Evolutionary conservation across 2,888 invertebrate species (phyloP).

Genomic region (Furcula furcula): DNA sequence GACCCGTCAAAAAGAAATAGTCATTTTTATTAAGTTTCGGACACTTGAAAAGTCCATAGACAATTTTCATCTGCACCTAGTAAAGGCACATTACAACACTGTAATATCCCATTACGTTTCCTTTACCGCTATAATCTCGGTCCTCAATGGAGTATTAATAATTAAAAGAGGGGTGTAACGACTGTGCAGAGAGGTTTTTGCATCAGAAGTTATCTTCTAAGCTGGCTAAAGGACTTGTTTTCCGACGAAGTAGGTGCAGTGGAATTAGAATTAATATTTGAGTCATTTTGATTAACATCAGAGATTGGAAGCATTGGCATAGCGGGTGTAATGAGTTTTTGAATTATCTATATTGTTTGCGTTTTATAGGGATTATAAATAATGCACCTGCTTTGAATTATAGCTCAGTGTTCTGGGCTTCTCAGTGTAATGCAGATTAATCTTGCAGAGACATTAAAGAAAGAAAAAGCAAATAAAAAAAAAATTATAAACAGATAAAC

Average conservation of each 20-base stretch:
- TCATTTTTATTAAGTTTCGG: not conserved
- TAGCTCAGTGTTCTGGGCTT: too few species aligned
- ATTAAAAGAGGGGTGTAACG: constrained; percentile 64
- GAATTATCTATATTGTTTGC: constrained; percentile 27
- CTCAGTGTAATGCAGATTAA: too few species aligned
- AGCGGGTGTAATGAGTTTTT: constrained; percentile 20
- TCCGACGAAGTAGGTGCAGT: constrained; percentile 14
- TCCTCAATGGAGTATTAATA: constrained; percentile 64
- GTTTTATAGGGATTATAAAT: too few species aligned
- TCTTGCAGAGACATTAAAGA: too few species aligned
- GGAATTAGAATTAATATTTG: constrained; percentile 48
- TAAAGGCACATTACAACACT: constrained; percentile 10
- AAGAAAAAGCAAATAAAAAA: too few species aligned
- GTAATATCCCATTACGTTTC: constrained; percentile 39
- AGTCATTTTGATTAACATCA: constrained; percentile 34
- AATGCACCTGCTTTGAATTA: too few species aligned
- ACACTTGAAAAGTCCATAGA: not conserved
- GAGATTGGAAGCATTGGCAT: constrained; percentile 28
- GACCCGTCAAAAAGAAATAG: too few species aligned
- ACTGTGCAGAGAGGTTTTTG: constrained; percentile 53
- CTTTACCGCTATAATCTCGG: constrained; percentile 57
- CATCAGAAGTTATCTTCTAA: constrained; percentile 54
- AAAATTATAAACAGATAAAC: too few species aligned
- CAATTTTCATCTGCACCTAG: not conserved
- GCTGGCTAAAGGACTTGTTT: constrained; percentile 23